A percentile compares a stretch with the other conserved stretches of the same genome.
phyloP scores from a whole-genome alignment of 2,113 vertebrate genomes.

The rabbit (Oryctolagus cuniculus) region mOryCun1.1 NC_091438.1:90252001-90252500 shows the following conservation, averaged over 20 bases:
- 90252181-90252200: neutral
- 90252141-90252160: neutral
- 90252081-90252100: neutral
- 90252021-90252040: neutral
- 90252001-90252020: no score
- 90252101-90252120: neutral
- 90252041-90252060: neutral
- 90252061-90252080: neutral
- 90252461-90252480: conserved; percentile 18
- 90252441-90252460: neutral
- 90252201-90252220: neutral
- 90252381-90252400: neutral
- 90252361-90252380: neutral
- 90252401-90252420: neutral
- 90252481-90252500: neutral
- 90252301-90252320: neutral
- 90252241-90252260: neutral
- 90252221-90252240: neutral
- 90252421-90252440: neutral
- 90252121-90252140: neutral
- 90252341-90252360: neutral
- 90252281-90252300: conserved; percentile 40
- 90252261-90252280: neutral
- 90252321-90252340: neutral
- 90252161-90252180: neutral